A percentile compares a stretch with the other conserved stretches of the same genome.
These are phyloP conservation scores for Leptodactylus fallax DNA, from an alignment of 2,797 vertebrate genomes.

Conservation along the genomic window DNA sequence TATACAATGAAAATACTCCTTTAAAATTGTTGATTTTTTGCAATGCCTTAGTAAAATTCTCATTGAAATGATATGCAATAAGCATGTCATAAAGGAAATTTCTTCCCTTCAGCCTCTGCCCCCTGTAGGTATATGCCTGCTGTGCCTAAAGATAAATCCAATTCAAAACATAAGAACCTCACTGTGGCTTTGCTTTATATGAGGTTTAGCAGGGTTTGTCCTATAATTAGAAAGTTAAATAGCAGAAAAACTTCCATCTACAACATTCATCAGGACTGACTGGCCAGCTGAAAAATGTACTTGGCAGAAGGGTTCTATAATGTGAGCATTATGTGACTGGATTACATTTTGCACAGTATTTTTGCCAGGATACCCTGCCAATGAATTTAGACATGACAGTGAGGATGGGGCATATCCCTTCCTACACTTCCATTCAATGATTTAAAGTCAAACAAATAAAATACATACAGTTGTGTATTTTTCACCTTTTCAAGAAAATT, in stretches of 20 bases:
- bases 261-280: background rate
- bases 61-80: background rate
- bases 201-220: background rate
- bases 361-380: background rate
- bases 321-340: background rate
- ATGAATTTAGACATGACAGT: background rate
- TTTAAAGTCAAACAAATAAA: background rate
- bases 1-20: background rate
- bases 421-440: background rate
- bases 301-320: background rate
- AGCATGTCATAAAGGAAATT: background rate
- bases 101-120: background rate
- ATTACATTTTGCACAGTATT: background rate
- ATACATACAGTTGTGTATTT: background rate
- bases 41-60: background rate
- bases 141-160: background rate
- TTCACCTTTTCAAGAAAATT: constrained; percentile 9
- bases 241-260: background rate
- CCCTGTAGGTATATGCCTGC: background rate
- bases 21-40: background rate
- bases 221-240: background rate
- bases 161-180: background rate
- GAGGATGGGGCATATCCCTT: background rate
- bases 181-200: background rate
- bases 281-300: background rate